A percentile compares a stretch with the other conserved stretches of the same genome.
These are phyloP conservation scores for Caprella mutica DNA, from an alignment of 2,888 invertebrate genomes.

Conservation along the genomic window DNA sequence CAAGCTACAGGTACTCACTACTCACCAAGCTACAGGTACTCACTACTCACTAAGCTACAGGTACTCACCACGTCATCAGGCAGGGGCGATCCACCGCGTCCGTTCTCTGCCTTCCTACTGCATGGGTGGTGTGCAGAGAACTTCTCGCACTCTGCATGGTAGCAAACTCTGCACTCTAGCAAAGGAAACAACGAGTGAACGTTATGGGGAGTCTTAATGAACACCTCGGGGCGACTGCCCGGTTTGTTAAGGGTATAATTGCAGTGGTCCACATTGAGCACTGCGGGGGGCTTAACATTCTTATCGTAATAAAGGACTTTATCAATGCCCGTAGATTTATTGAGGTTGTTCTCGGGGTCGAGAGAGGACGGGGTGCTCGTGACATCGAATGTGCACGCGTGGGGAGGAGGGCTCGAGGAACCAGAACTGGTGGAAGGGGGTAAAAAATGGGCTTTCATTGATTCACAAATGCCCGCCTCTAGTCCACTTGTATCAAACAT, in stretches of 20 bases:
- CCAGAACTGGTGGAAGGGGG: no score
- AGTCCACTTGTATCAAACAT: slow-evolving; percentile 7
- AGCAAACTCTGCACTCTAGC: slow-evolving; percentile 54
- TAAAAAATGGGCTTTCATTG: slow-evolving; percentile 6
- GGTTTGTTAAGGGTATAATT: slow-evolving; percentile 45
- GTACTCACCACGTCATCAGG: slow-evolving; percentile 39
- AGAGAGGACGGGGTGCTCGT: slow-evolving; percentile 2
- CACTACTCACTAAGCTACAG: no score
- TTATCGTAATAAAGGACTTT: slow-evolving; percentile 16
- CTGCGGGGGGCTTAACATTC: no score
- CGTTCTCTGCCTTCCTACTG: slow-evolving; percentile 34
- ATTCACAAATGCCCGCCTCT: slow-evolving; percentile 3
- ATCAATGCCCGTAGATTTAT: not conserved
- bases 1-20: no score
- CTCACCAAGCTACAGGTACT: no score
- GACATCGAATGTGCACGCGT: no score
- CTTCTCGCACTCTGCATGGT: slow-evolving; percentile 50
- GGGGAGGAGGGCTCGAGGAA: slow-evolving; percentile 4
- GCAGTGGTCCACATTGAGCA: slow-evolving; percentile 45
- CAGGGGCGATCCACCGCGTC: slow-evolving; percentile 38
- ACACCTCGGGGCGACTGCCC: not conserved
- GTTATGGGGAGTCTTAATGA: slow-evolving; percentile 12
- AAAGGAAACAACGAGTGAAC: slow-evolving; percentile 36
- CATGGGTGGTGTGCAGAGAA: slow-evolving; percentile 23
- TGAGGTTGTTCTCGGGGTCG: slow-evolving; percentile 6